A percentile compares a stretch with the other conserved stretches of the same genome.
phyloP scores from a whole-genome alignment of 2,797 vertebrate genomes.

The Uromys caudimaculatus region DNA sequence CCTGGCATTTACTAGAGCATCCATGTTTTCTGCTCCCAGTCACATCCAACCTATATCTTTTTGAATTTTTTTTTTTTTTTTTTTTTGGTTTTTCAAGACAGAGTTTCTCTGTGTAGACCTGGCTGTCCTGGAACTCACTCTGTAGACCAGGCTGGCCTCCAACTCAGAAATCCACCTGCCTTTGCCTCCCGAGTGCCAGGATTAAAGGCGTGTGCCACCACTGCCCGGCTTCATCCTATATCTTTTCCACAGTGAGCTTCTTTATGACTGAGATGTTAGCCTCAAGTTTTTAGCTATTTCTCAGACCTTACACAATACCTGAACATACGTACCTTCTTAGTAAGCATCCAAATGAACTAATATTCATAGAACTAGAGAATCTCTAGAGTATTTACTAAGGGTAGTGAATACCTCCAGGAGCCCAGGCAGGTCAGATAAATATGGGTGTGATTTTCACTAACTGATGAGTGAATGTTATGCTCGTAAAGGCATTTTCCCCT shows the following conservation, averaged over 20 bases:
- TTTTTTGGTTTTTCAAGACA: too few relatives aligned
- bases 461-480: neutral
- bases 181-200: too few relatives aligned
- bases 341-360: constrained; percentile 13
- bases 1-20: neutral
- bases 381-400: neutral
- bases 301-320: neutral
- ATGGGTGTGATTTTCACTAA: neutral
- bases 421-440: neutral
- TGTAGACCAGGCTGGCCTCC: too few relatives aligned
- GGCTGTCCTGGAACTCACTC: too few relatives aligned
- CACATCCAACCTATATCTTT: neutral
- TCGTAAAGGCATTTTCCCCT: neutral
- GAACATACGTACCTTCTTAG: neutral
- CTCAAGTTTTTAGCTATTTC: neutral
- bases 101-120: too few relatives aligned
- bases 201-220: too few relatives aligned
- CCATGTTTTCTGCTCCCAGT: neutral
- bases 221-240: too few relatives aligned
- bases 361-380: neutral
- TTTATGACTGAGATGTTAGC: neutral
- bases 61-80: too few relatives aligned
- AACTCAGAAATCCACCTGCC: too few relatives aligned
- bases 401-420: neutral
- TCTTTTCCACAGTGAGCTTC: neutral